Evolutionary conservation across 2,113 vertebrate species (phyloP).

Genomic region (Peromyscus leucopus): DNA sequence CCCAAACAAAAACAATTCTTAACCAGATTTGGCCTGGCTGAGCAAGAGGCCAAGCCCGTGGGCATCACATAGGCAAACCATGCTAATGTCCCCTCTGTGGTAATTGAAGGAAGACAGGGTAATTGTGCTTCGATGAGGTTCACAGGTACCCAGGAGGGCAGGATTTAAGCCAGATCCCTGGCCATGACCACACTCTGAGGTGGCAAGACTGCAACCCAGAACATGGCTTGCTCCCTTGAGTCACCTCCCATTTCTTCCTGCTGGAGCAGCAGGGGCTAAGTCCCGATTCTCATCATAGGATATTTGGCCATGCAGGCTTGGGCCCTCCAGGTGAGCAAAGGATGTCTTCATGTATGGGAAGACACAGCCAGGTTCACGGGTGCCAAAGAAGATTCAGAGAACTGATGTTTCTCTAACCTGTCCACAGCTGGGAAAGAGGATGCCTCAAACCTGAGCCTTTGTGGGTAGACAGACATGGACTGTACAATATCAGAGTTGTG

Average conservation of each 20-base stretch:
- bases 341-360: not conserved
- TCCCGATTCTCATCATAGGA: fast-evolving
- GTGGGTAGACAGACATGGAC: not conserved
- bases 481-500: not conserved
- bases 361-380: too few species aligned
- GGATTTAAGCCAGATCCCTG: not conserved
- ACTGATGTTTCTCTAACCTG: fast-evolving
- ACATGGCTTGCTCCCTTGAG: too few species aligned
- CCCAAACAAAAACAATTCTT: not conserved
- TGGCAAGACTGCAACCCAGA: not conserved
- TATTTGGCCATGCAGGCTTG: fast-evolving
- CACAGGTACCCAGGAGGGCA: not conserved
- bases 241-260: not conserved
- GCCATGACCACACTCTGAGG: not conserved
- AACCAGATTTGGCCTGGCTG: not conserved
- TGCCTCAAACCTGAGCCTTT: not conserved
- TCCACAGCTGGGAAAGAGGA: not conserved
- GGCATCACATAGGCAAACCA: not conserved
- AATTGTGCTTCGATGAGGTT: not conserved
- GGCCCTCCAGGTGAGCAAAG: not conserved
- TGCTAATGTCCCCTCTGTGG: not conserved
- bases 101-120: not conserved
- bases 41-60: not conserved
- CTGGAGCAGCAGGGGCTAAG: too few species aligned
- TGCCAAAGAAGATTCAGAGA: not conserved